Evolutionary conservation across 2,113 vertebrate genomes (phyloP).

Genomic region (Chascanopsetta lugubris): DNA sequence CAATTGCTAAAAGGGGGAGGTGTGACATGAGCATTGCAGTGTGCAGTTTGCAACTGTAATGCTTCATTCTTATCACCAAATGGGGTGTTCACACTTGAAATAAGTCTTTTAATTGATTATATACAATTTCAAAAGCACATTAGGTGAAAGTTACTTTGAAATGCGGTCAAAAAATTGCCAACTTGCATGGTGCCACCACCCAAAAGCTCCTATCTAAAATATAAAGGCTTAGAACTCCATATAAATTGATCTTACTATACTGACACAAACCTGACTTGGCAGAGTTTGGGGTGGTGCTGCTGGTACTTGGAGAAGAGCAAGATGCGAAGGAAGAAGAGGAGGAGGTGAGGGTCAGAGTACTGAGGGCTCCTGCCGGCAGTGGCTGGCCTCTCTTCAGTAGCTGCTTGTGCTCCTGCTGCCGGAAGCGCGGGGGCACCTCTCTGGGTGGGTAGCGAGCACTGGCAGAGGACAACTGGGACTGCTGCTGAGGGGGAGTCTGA

Average conservation of each 20-base stretch:
- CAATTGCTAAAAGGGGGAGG: conserved; percentile 25
- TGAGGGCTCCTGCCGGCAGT: conserved; percentile 86
- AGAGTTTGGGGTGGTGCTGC: conserved; percentile 68
- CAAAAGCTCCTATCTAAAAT: background rate
- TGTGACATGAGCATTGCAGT: conserved; percentile 5
- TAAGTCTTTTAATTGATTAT: no score
- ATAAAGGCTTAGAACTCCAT: background rate
- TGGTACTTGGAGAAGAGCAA: conserved; percentile 64
- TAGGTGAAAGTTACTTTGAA: background rate
- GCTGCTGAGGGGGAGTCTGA: conserved; percentile 78
- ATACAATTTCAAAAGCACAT: no score
- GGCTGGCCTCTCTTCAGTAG: conserved; percentile 97
- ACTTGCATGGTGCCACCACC: conserved; percentile 8
- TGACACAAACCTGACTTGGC: conserved; percentile 85
- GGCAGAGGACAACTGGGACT: conserved; percentile 78
- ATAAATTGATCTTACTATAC: background rate
- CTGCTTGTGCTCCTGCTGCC: conserved; percentile 98
- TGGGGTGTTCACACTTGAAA: no score
- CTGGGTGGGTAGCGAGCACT: conserved; percentile 92
- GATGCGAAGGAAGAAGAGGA: conserved; percentile 56
- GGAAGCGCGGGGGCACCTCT: conserved; percentile 97
- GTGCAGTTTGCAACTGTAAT: background rate
- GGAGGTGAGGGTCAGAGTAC: conserved; percentile 80
- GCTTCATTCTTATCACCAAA: background rate
- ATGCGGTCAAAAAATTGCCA: conserved; percentile 4